Evolutionary conservation across 1,140 invertebrate species (phyloP).

Genomic region (Diorhabda elongata): DNA sequence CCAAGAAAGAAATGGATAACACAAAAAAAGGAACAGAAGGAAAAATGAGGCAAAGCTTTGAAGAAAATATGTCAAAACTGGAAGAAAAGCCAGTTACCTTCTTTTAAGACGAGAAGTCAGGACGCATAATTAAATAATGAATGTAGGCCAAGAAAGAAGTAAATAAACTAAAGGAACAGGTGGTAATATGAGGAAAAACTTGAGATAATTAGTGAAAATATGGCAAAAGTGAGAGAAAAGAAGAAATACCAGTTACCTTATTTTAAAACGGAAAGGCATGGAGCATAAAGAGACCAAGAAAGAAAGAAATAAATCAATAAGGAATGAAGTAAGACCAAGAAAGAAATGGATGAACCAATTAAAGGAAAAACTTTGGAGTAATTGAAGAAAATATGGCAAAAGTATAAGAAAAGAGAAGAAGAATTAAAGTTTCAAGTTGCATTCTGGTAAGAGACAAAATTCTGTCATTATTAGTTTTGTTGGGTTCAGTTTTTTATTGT

Average conservation of each 20-base stretch:
- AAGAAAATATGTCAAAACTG: not conserved
- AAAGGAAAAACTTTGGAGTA: not conserved
- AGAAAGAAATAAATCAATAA: no score
- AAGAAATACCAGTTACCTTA: no score
- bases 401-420: not conserved
- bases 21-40: not conserved
- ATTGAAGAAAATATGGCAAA: not conserved
- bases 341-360: not conserved
- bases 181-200: no score
- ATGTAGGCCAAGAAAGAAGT: not conserved
- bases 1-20: not conserved
- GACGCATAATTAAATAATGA: not conserved
- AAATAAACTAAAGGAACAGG: no score
- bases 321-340: not conserved
- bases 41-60: not conserved
- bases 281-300: no score
- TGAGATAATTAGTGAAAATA: no score
- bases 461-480: no score
- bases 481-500: no score
- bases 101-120: not conserved
- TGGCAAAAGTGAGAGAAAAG: no score
- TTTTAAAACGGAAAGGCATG: no score
- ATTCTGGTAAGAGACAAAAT: no score
- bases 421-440: not conserved
- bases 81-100: not conserved